These are phyloP conservation scores for Agrotis clavis DNA, from an alignment of 2,888 invertebrate species.

Conservation along the genomic window DNA sequence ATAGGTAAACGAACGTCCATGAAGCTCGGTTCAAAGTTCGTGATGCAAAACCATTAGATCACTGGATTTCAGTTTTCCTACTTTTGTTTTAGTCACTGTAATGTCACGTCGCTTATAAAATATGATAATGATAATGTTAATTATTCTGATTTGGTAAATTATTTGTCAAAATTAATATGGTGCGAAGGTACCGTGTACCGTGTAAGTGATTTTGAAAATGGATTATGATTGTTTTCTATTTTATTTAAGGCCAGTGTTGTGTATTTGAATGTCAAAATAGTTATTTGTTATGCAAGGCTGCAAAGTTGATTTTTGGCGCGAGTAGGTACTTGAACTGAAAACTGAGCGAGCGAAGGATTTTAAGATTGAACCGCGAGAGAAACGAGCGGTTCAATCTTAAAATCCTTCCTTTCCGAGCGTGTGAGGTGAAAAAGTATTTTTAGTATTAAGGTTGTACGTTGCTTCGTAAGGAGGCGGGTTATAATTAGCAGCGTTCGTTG, in stretches of 20 bases:
- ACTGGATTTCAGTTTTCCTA: constrained; percentile 63
- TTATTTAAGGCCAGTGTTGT: not conserved
- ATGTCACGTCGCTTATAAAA: constrained; percentile 58
- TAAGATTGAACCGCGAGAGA: no score
- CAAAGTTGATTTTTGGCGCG: no score
- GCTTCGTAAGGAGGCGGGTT: constrained; percentile 46
- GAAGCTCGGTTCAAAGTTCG: constrained; percentile 67
- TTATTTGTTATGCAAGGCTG: no score
- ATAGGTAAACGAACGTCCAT: constrained; percentile 50
- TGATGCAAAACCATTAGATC: constrained; percentile 64
- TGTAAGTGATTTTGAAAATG: constrained; percentile 16
- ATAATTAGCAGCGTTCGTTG: constrained; percentile 60
- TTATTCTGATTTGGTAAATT: constrained; percentile 46
- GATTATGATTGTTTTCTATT: not conserved
- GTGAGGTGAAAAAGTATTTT: not conserved
- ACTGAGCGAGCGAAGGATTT: no score
- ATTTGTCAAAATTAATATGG: constrained; percentile 43
- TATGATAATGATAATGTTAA: constrained; percentile 60
- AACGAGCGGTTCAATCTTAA: no score
- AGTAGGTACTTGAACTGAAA: no score
- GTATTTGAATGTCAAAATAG: not conserved
- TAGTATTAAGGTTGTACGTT: constrained; percentile 32
- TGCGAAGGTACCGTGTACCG: constrained; percentile 11
- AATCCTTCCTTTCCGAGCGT: no score
- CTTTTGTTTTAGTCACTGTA: constrained; percentile 61